Base-by-base conservation (phyloP, 2,888 invertebrate species). In the Aphodius sticticus region DNA sequence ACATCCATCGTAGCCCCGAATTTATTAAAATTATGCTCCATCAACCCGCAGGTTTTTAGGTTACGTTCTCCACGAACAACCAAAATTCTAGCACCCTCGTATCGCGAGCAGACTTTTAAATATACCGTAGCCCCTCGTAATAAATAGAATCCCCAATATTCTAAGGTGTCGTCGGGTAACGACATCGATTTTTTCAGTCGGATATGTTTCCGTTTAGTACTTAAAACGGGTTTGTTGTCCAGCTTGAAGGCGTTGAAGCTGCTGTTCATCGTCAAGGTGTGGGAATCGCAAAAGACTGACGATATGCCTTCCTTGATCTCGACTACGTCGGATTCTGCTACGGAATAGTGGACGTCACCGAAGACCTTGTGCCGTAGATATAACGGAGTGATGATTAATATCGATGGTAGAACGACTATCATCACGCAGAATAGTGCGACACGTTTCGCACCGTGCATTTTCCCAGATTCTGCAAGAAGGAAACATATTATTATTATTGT, bases 91-190 rank as follows among this genome's bases (percentile, higher is more conserved):
- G 96, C 94, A 15, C 96, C 96, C 84, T 94, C 92, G 87, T 92
- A 94, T 86, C 94, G 92, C 12, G 96, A 96, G 87, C 96, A 96
- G 72, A 95, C 94, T 86, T 95, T 94, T 35, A 96, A 89, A 82
- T 93, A 92, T 2, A 96, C 96, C 12, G 92, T 92, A 1, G 96
- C 95, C 35, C 96, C 96, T 88, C 93, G 93, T 76, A 95, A 90
- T 75, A 96, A 90, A 89, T 95, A 96, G 89, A 96, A 96, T 2
- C 96, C 96, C 96, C 96, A 96, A 88, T 96, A 96, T 88, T 96
- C 96, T 69, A 96, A 89, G 9, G 96, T 96, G 85, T 96, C 96
- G 87, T 96, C 96, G 0, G 95, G 96, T 82, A 96, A 89, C 2
- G 91, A 92, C 95, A 96, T 95, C 6, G 95, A 95, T 86, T 96